phyloP scores from a whole-genome alignment of 37 sponge, comb jelly and placozoan genomes.

The Agelas oroides region DNA sequence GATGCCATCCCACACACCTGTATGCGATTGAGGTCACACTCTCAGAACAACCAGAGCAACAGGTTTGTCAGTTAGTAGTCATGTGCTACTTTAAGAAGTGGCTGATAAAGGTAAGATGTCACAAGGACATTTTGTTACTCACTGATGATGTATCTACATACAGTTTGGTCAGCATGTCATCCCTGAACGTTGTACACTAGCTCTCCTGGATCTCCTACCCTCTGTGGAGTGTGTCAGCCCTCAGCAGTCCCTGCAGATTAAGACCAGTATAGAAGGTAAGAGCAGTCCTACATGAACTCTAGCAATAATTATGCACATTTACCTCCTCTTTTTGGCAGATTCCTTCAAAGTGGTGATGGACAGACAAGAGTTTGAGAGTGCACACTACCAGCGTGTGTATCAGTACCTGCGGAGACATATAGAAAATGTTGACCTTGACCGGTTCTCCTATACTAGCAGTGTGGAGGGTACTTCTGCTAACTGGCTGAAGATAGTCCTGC shows the following conservation, averaged over 20 bases:
- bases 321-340: constrained; percentile 8
- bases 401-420: constrained; percentile 62
- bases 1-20: constrained; percentile 32
- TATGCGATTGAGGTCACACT: constrained; percentile 61
- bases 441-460: constrained; percentile 25
- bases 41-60: background rate
- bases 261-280: background rate
- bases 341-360: constrained; percentile 23
- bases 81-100: too few relatives aligned
- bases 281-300: background rate
- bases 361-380: constrained; percentile 32
- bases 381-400: constrained; percentile 66
- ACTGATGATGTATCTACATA: too few relatives aligned
- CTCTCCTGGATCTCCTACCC: constrained; percentile 40
- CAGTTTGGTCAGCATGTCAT: too few relatives aligned
- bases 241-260: background rate
- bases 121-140: too few relatives aligned
- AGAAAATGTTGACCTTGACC: constrained; percentile 8
- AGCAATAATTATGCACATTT: background rate
- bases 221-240: constrained; percentile 43
- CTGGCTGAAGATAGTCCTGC: constrained; percentile 40
- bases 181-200: background rate
- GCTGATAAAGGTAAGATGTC: too few relatives aligned
- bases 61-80: background rate
- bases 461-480: constrained; percentile 25